Percentiles rank a stretch among this genome's conserved stretches.
Conservation (phyloP, 1,140 invertebrate species). For the Chymomyza costata region DNA sequence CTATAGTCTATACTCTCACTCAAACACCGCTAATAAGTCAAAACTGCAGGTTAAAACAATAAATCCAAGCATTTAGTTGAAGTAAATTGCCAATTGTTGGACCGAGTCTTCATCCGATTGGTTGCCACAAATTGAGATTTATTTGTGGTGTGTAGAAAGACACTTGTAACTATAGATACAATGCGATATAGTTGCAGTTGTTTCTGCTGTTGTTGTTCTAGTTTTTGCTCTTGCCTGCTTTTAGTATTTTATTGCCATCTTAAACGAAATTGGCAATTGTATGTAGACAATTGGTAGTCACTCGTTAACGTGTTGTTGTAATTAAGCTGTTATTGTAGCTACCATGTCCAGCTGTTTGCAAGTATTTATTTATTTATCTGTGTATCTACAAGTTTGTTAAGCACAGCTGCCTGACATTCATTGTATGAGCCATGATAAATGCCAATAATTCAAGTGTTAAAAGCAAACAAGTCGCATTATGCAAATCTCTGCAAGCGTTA, state of each 20-base stretch:
- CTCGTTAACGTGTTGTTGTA: constrained; percentile 59
- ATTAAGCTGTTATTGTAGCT: constrained; percentile 59
- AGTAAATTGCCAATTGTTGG: constrained; percentile 53
- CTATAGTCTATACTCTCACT: too few relatives aligned
- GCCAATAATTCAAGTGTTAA: constrained; percentile 67
- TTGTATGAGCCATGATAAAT: constrained; percentile 26
- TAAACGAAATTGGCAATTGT: constrained; percentile 62
- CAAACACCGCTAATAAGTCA: background rate
- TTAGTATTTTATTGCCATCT: constrained; percentile 55
- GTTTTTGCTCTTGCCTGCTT: constrained; percentile 16
- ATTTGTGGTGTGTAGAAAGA: constrained; percentile 43
- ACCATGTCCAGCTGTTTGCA: constrained; percentile 39
- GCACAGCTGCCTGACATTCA: background rate
- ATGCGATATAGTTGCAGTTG: too few relatives aligned
- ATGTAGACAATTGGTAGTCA: constrained; percentile 55
- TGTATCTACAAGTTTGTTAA: too few relatives aligned
- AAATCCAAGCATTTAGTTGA: constrained; percentile 43
- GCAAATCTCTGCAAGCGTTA: constrained; percentile 40
- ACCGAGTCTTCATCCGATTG: constrained; percentile 45
- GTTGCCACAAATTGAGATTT: constrained; percentile 62
- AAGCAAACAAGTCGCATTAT: constrained; percentile 54
- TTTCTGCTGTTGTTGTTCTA: constrained; percentile 20
- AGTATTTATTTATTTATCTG: background rate
- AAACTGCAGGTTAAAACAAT: constrained; percentile 30
- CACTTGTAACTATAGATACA: too few relatives aligned